Conservation (phyloP, 2,797 vertebrate genomes). For the Sebastes minor region DNA sequence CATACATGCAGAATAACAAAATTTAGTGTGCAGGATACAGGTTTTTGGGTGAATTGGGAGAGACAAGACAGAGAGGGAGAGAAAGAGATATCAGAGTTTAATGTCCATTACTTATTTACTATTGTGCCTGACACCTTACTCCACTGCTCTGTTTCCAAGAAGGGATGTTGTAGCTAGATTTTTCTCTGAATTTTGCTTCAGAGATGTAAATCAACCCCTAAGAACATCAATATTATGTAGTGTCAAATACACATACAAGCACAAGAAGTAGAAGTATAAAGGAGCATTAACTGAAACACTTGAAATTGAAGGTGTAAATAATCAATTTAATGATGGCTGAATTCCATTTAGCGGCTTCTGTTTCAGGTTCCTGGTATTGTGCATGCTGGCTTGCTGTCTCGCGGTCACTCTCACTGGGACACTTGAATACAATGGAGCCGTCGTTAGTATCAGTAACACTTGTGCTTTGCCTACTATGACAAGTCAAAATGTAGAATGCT, state of each 20-base stretch:
- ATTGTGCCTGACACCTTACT: conserved; percentile 39
- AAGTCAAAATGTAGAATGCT: neutral
- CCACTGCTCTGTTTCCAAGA: conserved; percentile 33
- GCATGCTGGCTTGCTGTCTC: neutral
- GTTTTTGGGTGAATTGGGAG: too few species aligned
- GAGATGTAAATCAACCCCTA: neutral
- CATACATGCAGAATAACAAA: neutral
- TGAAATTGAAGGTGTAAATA: neutral
- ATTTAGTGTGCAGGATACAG: neutral
- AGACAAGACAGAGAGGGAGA: neutral
- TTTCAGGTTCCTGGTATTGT: neutral
- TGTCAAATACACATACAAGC: neutral
- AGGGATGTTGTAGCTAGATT: neutral
- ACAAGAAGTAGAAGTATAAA: neutral
- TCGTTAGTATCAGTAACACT: neutral
- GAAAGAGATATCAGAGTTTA: conserved; percentile 32
- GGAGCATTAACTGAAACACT: neutral
- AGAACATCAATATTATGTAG: neutral
- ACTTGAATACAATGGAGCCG: neutral
- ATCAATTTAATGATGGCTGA: too few species aligned
- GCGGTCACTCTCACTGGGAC: neutral
- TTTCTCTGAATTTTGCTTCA: neutral
- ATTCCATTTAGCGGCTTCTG: neutral
- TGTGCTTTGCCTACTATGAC: neutral
- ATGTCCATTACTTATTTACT: conserved; percentile 71